Conservation (phyloP, 2,113 vertebrate genomes). For the Oryzias woworae region DNA sequence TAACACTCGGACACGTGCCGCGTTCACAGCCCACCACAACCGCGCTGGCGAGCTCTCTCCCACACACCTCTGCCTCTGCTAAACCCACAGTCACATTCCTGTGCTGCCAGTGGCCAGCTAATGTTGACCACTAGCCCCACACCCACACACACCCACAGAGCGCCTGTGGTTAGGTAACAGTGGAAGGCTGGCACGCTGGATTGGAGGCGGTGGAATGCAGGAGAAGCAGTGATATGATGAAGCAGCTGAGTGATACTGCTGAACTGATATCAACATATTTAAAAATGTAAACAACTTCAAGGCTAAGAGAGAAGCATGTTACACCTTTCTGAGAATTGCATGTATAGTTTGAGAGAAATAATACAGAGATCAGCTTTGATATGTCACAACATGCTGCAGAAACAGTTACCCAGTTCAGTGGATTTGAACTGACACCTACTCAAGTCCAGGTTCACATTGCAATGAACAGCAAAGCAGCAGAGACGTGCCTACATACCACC, state of each 20-base stretch:
- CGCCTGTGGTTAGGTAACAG: slow-evolving; percentile 68
- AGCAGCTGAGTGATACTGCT: slow-evolving; percentile 40
- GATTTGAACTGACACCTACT: slow-evolving; percentile 72
- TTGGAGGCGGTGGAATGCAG: slow-evolving; percentile 62
- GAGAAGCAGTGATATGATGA: slow-evolving; percentile 62
- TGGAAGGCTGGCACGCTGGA: slow-evolving; percentile 61
- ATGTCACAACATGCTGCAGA: slow-evolving; percentile 7
- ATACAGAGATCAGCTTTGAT: slow-evolving; percentile 24
- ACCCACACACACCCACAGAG: slow-evolving; percentile 67
- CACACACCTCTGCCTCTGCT: slow-evolving; percentile 63
- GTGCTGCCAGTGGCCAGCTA: slow-evolving; percentile 59
- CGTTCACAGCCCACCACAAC: slow-evolving; percentile 48
- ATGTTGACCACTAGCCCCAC: slow-evolving; percentile 71
- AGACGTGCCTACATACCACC: slow-evolving; percentile 69
- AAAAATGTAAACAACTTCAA: not conserved
- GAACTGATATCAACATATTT: slow-evolving; percentile 19
- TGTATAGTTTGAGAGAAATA: slow-evolving; percentile 6
- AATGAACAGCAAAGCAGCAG: slow-evolving; percentile 67
- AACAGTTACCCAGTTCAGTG: slow-evolving; percentile 34
- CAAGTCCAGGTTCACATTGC: slow-evolving; percentile 70
- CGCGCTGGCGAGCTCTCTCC: slow-evolving; percentile 64
- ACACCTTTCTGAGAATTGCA: not conserved
- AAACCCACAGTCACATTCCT: slow-evolving; percentile 44
- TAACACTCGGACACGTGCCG: slow-evolving; percentile 55
- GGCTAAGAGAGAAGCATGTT: not conserved